Base-by-base conservation (phyloP, 2,888 invertebrate species). In the Stomorhina lunata region DNA sequence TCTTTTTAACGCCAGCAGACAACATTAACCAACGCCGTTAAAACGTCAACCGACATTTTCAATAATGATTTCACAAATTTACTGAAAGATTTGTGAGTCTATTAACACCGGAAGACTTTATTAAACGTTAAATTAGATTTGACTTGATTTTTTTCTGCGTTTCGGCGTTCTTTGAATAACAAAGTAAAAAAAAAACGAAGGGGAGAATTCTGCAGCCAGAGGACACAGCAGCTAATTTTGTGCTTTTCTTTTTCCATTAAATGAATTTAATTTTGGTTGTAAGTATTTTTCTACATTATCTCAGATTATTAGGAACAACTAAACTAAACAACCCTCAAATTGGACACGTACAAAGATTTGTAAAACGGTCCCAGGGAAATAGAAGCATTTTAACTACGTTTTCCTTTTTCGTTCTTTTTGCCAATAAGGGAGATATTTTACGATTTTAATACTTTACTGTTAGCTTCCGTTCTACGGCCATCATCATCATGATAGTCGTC, bases 101-200 rank as follows among this genome's bases (percentile, higher is more conserved):
- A 81, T 81, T 78, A 81, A 75, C 68, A 75, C 73, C 61, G 73
- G 68, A 65, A 79, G 79, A 76, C 75, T 75, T 79, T 82, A 79
- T 76, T 82, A 76, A 75, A 79, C 43, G 43, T 82, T 82, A 78
- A 82, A 78, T 82, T 78, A 66, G 65, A 82, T 79, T 76, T 76
- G 79, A 79, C 71, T 75, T 75, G 45, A 57, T 61, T 72, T 40
- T 32, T 48, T 65, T 53, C 48, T 37, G 45, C n/a, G 37, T 45
- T 29, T 40, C 61, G 12, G 22, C 61, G 53, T 4, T 32, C 57
- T 45, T 17, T 20, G 2, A 1, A 15, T 68, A 66, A 66, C 25
- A 10, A 17, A n/a, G 37, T 45, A 20, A n/a, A n/a, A n/a, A n/a
- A n/a, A n/a, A n/a, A n/a, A n/a, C n/a, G n/a, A n/a, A n/a, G n/a